A percentile compares a stretch with the other conserved stretches of the same genome.
phyloP scores from a whole-genome alignment of 2,113 vertebrate genomes.

The Dromas ardeola region DNA sequence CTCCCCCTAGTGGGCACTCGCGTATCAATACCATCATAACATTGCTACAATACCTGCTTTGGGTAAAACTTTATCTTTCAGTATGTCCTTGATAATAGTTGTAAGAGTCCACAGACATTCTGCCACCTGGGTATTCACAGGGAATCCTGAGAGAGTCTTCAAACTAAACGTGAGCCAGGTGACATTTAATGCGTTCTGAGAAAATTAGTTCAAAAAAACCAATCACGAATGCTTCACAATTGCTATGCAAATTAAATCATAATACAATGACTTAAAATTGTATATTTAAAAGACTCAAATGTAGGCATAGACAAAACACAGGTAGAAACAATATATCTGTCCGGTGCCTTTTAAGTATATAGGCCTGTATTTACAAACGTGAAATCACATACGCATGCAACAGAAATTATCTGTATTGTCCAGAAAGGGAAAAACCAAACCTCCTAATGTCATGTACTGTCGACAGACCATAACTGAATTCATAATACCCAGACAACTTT shows the following conservation, averaged over 20 bases:
- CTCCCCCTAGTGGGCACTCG: background rate
- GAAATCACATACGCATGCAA: background rate
- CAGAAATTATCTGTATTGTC: background rate
- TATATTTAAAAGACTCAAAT: background rate
- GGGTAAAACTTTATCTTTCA: slow-evolving; percentile 63
- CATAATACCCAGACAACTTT: background rate
- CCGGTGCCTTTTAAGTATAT: background rate
- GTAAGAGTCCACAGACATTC: slow-evolving; percentile 80
- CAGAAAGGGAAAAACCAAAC: background rate
- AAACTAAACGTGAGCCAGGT: slow-evolving; percentile 78
- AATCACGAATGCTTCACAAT: background rate
- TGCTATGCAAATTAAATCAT: background rate
- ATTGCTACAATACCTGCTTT: slow-evolving; percentile 55
- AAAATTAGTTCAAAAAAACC: background rate
- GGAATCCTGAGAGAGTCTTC: slow-evolving; percentile 62
- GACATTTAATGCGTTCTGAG: slow-evolving; percentile 72
- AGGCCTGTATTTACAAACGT: background rate
- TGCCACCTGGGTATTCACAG: background rate
- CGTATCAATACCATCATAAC: background rate
- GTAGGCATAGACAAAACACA: background rate
- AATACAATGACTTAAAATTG: background rate
- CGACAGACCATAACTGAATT: background rate
- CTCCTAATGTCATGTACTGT: background rate
- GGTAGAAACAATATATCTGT: background rate
- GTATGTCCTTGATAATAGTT: slow-evolving; percentile 70